phyloP scores from a whole-genome alignment of 2,888 invertebrate species.

The Xestia sexstrigata region DNA sequence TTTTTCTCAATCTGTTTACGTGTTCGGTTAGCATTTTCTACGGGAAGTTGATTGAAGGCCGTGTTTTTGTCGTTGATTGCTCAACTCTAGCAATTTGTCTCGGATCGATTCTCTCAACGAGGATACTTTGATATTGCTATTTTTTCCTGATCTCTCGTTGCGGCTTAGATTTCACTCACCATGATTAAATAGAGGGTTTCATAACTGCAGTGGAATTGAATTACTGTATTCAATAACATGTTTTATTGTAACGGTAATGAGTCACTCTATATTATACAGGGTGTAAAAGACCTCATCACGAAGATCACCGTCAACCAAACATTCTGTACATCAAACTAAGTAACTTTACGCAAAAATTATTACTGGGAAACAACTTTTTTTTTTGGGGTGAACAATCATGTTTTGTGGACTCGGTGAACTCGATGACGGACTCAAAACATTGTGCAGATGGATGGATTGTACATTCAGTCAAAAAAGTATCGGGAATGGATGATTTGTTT shows the following conservation, averaged over 20 bases:
- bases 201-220: constrained; percentile 7
- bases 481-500: too few relatives aligned
- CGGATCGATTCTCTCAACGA: constrained; percentile 43
- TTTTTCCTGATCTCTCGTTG: constrained; percentile 9
- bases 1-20: constrained; percentile 60
- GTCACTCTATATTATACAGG: neutral
- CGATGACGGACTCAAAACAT: too few relatives aligned
- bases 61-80: constrained; percentile 54
- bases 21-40: constrained; percentile 51
- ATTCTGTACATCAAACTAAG: too few relatives aligned
- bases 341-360: too few relatives aligned
- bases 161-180: constrained; percentile 4
- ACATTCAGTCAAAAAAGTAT: too few relatives aligned
- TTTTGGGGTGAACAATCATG: too few relatives aligned
- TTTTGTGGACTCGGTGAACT: too few relatives aligned
- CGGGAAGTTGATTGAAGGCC: constrained; percentile 53
- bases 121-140: constrained; percentile 29
- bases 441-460: too few relatives aligned
- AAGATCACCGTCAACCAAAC: too few relatives aligned
- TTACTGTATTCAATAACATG: neutral
- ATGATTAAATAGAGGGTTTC: neutral
- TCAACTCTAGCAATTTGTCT: constrained; percentile 50
- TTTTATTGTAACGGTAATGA: constrained; percentile 17
- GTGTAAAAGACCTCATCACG: too few relatives aligned
- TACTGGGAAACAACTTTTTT: too few relatives aligned